Conservation (phyloP, 23 tunicate species). For the Ascidia mentula region DNA sequence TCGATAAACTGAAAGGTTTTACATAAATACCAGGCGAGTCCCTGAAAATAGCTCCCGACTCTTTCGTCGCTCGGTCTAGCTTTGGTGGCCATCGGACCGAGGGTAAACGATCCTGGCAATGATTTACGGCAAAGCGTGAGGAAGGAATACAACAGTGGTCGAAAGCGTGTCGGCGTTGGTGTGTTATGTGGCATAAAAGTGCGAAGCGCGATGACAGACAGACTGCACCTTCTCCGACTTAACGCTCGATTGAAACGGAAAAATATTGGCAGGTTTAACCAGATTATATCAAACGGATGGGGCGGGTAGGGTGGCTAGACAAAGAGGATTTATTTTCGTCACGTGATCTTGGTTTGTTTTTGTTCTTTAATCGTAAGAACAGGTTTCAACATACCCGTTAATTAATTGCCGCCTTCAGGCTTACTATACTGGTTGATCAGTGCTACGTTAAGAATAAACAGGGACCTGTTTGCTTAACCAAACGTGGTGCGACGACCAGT, state of each 20-base stretch:
- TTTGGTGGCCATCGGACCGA: neutral
- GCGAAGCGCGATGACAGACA: constrained; percentile 5
- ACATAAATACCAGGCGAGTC: neutral
- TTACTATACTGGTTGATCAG: too few species aligned
- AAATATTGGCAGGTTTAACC: neutral
- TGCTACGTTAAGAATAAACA: too few species aligned
- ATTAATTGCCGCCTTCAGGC: too few species aligned
- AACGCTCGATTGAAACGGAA: neutral
- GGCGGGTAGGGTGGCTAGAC: too few species aligned
- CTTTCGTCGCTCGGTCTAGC: neutral
- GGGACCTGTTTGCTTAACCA: too few species aligned
- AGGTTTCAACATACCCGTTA: too few species aligned
- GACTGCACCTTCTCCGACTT: neutral
- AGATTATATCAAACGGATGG: neutral
- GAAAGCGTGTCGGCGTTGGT: constrained; percentile 8
- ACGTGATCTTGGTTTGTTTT: too few species aligned
- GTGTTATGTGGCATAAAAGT: constrained; percentile 7
- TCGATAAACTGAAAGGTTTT: neutral
- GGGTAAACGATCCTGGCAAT: constrained; percentile 3
- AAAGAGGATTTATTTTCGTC: too few species aligned
- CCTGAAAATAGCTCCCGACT: neutral
- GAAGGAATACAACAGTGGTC: neutral
- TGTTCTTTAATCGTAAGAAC: too few species aligned
- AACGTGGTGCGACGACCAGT: too few species aligned
- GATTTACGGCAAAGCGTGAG: constrained; percentile 2